Conservation (phyloP, 1,140 invertebrate genomes). For the Mya arenaria region DNA sequence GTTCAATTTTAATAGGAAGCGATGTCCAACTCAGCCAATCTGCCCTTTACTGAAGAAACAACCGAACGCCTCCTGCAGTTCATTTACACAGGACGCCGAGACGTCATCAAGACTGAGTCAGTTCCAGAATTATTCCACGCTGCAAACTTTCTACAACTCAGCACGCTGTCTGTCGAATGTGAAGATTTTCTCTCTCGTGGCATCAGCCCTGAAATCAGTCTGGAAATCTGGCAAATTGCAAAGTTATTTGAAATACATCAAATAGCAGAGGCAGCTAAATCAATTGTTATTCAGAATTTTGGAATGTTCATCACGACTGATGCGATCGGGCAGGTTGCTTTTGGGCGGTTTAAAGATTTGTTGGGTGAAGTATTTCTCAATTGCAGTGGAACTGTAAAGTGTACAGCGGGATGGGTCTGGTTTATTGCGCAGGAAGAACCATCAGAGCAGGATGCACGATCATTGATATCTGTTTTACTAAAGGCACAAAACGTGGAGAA, state of each 20-base stretch:
- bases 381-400: constrained; percentile 22
- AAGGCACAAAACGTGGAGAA: constrained; percentile 25
- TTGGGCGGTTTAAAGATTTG: constrained; percentile 19
- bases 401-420: constrained; percentile 40
- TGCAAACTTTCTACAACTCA: constrained; percentile 24
- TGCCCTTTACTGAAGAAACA: constrained; percentile 20
- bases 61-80: constrained; percentile 22
- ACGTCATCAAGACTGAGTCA: neutral
- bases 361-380: constrained; percentile 9
- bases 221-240: constrained; percentile 37
- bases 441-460: neutral
- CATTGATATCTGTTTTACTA: neutral
- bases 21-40: neutral
- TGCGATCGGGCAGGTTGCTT: neutral
- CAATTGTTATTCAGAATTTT: constrained; percentile 34
- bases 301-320: constrained; percentile 3
- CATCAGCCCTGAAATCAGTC: neutral
- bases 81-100: constrained; percentile 25
- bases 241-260: constrained; percentile 7
- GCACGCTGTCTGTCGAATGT: neutral
- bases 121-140: neutral
- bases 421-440: neutral
- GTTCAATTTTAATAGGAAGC: constrained; percentile 29
- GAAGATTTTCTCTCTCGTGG: neutral
- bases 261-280: constrained; percentile 36